Evolutionary conservation across 2,888 invertebrate species (phyloP).

Genomic region (Sialis fuliginosa): DNA sequence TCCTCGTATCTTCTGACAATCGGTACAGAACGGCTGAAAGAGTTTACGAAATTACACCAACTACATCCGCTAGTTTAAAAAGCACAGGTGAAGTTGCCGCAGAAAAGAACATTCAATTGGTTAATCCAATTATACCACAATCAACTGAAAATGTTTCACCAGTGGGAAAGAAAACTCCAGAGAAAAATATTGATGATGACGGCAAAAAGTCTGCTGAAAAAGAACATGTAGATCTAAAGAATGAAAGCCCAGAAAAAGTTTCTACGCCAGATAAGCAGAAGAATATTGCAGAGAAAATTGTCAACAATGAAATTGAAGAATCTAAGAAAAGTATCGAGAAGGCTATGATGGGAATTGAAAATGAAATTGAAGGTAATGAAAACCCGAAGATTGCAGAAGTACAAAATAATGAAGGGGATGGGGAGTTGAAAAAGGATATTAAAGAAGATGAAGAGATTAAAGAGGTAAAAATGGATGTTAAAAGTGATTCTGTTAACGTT

Average conservation of each 20-base stretch:
- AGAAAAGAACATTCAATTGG: too few relatives aligned
- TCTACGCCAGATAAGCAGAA: too few relatives aligned
- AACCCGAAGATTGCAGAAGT: slow-evolving; percentile 3
- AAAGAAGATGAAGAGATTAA: slow-evolving; percentile 2
- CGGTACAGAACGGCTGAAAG: too few relatives aligned
- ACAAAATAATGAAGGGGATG: slow-evolving; percentile 8
- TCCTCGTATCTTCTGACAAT: too few relatives aligned
- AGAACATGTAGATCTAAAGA: neutral
- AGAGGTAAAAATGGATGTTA: slow-evolving; percentile 1
- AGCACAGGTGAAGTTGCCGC: too few relatives aligned
- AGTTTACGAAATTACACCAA: too few relatives aligned
- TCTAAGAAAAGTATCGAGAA: neutral
- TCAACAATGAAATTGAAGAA: slow-evolving; percentile 3
- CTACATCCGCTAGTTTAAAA: too few relatives aligned
- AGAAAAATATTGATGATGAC: slow-evolving; percentile 8
- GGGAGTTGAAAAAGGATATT: slow-evolving; percentile 9
- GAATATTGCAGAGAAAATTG: too few relatives aligned
- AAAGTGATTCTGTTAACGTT: neutral
- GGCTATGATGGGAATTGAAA: neutral
- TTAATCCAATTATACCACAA: too few relatives aligned
- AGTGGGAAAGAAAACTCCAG: too few relatives aligned
- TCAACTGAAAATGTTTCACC: too few relatives aligned
- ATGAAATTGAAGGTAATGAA: neutral
- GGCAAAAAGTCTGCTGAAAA: slow-evolving; percentile 5
- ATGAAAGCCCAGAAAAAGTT: neutral